Conservation (phyloP, 2,888 invertebrate species). For the Margaritifera margaritifera region DNA sequence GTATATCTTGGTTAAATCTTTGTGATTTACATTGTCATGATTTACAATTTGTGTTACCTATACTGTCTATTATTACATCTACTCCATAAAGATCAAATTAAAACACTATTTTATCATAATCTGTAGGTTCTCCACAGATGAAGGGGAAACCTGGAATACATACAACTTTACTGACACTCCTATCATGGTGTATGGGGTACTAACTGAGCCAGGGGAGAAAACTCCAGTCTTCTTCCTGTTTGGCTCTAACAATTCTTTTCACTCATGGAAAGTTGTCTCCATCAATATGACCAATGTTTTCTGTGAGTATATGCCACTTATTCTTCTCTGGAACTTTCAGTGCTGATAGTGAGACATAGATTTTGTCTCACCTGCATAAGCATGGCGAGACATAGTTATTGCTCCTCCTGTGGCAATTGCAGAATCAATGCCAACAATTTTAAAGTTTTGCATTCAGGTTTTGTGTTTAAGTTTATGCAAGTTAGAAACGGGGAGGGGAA, state of each 20-base stretch:
- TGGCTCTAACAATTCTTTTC: constrained; percentile 81
- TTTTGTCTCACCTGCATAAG: neutral
- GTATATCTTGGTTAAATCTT: too few species aligned
- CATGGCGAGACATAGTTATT: too few species aligned
- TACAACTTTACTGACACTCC: constrained; percentile 79
- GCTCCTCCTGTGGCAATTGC: too few species aligned
- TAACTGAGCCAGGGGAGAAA: constrained; percentile 96
- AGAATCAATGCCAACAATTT: too few species aligned
- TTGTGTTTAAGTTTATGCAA: too few species aligned
- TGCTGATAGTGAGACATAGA: too few species aligned
- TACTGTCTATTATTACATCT: neutral
- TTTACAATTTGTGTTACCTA: neutral
- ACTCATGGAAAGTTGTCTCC: constrained; percentile 92
- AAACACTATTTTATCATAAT: neutral
- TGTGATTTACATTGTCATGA: too few species aligned
- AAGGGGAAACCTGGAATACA: constrained; percentile 86
- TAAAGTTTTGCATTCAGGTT: too few species aligned
- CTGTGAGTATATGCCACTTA: constrained; percentile 68
- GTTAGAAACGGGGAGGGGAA: too few species aligned
- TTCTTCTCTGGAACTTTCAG: too few species aligned
- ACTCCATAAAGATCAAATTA: neutral
- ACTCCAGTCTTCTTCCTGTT: constrained; percentile 93
- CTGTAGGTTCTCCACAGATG: constrained; percentile 84
- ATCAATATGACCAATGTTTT: constrained; percentile 78
- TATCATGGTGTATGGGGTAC: constrained; percentile 88